phyloP scores from a whole-genome alignment of 2,113 vertebrate genomes.

The Thunnus maccoyii region DNA sequence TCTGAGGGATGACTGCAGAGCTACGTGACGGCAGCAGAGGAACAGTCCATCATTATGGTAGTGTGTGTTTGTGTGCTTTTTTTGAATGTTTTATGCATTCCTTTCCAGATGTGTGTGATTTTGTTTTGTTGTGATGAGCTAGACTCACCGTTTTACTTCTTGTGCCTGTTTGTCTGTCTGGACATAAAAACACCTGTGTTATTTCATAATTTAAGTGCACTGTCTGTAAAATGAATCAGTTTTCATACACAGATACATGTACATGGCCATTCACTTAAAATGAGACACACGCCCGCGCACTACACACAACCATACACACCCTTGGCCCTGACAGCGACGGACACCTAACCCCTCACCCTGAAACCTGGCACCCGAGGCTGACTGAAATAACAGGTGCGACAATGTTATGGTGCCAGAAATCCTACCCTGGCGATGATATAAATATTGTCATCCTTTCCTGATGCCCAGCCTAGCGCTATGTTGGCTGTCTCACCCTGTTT shows the following conservation, averaged over 20 bases:
- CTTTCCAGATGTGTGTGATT: neutral
- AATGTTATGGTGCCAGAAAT: slow-evolving; percentile 85
- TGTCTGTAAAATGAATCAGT: slow-evolving; percentile 1
- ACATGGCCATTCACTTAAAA: neutral
- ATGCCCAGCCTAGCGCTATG: slow-evolving; percentile 36
- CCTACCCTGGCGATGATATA: slow-evolving; percentile 84
- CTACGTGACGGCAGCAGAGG: slow-evolving; percentile 17
- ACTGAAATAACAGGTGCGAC: slow-evolving; percentile 80
- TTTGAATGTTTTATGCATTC: neutral
- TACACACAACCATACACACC: slow-evolving; percentile 12
- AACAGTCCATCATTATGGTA: slow-evolving; percentile 1
- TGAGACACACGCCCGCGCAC: neutral
- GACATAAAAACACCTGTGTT: neutral
- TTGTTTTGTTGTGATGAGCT: neutral
- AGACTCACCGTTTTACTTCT: neutral
- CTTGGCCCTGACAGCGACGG: slow-evolving; percentile 17
- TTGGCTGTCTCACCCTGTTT: slow-evolving; percentile 50
- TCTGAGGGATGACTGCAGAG: slow-evolving; percentile 47
- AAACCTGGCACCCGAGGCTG: slow-evolving; percentile 77
- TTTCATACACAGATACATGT: slow-evolving; percentile 9
- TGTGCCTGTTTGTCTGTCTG: neutral
- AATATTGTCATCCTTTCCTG: slow-evolving; percentile 75
- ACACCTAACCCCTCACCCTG: slow-evolving; percentile 68
- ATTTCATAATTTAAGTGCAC: neutral
- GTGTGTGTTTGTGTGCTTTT: neutral